A percentile compares a stretch with the other conserved stretches of the same genome.
Conservation (phyloP, 2,797 vertebrate species). For the Acanthurus tractus region DNA sequence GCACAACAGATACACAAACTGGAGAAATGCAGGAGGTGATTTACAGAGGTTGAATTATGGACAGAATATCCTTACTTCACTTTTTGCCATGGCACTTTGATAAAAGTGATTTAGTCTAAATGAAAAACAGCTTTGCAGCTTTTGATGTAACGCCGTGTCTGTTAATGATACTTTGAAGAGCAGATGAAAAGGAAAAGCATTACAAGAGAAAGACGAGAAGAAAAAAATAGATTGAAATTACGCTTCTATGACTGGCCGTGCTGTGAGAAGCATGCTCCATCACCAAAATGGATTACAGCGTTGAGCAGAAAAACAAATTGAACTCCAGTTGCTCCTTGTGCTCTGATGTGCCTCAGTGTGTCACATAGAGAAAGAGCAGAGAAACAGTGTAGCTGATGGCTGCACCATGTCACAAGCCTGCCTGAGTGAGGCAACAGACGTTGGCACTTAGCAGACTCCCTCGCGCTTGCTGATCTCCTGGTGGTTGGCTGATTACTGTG, state of each 20-base stretch:
- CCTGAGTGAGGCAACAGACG: conserved; percentile 77
- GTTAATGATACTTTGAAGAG: conserved; percentile 62
- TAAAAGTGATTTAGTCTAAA: conserved; percentile 60
- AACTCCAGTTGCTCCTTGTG: conserved; percentile 55
- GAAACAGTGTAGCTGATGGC: conserved; percentile 62
- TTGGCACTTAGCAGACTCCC: conserved; percentile 79
- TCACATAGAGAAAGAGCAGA: conserved; percentile 61
- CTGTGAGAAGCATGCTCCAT: conserved; percentile 51
- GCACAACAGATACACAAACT: conserved; percentile 33
- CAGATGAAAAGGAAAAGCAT: conserved; percentile 68
- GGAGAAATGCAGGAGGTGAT: conserved; percentile 29
- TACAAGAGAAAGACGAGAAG: conserved; percentile 52
- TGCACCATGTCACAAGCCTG: conserved; percentile 72
- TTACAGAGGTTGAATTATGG: conserved; percentile 30
- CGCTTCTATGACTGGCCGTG: conserved; percentile 54
- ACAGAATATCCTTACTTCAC: conserved; percentile 13
- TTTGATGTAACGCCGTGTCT: conserved; percentile 60
- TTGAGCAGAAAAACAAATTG: conserved; percentile 75
- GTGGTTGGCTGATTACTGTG: conserved; percentile 87
- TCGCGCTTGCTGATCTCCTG: conserved; percentile 80
- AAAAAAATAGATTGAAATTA: conserved; percentile 53
- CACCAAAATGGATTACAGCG: conserved; percentile 71
- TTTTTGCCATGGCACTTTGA: conserved; percentile 42
- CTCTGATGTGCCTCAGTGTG: conserved; percentile 62
- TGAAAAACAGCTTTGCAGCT: conserved; percentile 51